A percentile compares a stretch with the other conserved stretches of the same genome.
Evolutionary conservation across 2,888 invertebrate genomes (phyloP).

Genomic region (Oscheius sp.): DNA sequence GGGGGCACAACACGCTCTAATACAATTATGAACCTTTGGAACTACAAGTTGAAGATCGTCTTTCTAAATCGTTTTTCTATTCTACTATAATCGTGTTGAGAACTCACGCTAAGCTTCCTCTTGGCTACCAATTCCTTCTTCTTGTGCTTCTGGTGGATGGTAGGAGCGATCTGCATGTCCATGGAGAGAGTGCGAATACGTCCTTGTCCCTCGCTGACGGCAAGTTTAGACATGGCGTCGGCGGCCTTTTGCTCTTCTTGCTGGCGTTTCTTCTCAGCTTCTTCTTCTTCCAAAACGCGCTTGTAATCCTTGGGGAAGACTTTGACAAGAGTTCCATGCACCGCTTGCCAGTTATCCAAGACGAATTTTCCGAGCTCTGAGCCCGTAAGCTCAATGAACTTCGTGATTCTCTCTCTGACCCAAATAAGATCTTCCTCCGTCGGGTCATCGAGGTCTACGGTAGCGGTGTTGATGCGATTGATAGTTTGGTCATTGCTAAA

Average conservation of each 20-base stretch:
- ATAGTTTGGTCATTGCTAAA: constrained; percentile 31
- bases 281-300: constrained; percentile 82
- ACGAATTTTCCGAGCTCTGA: constrained; percentile 86
- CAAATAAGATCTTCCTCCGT: constrained; percentile 83
- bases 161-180: constrained; percentile 72
- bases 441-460: constrained; percentile 88
- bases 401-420: constrained; percentile 83
- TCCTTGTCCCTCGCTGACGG: constrained; percentile 3
- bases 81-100: background rate
- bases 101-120: constrained; percentile 47
- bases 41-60: constrained; percentile 24
- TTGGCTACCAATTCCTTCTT: constrained; percentile 41
- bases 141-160: constrained; percentile 43
- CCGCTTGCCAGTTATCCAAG: constrained; percentile 84
- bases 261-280: constrained; percentile 80
- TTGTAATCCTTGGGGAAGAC: constrained; percentile 98
- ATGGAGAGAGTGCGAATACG: constrained; percentile 64
- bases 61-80: constrained; percentile 9
- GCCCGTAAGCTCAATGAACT: constrained; percentile 87
- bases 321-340: constrained; percentile 87
- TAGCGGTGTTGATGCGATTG: constrained; percentile 85
- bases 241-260: constrained; percentile 36
- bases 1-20: constrained; percentile 7
- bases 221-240: background rate
- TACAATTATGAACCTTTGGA: constrained; percentile 20